Base-by-base conservation (phyloP, 2,888 invertebrate species). In the Cryptocephalus moraei region DNA sequence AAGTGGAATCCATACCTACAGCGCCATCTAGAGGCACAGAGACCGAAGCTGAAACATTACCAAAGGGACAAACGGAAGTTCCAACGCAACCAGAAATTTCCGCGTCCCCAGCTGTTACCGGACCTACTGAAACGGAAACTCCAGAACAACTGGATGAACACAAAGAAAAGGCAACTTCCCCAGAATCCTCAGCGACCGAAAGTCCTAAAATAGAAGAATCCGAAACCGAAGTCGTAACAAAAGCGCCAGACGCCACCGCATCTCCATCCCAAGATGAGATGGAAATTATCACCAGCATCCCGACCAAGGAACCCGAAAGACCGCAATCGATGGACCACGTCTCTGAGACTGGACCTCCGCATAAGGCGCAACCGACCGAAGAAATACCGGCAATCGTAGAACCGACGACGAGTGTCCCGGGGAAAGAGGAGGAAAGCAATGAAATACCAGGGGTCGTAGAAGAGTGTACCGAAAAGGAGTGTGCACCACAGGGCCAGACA, bases 261-360 rank as follows among this genome's bases (percentile, higher is more conserved):
- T n/a, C 43, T 12, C 12, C 10, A 33, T n/a, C 36, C 32, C 45
- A 43, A 38, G 48, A 49, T 13, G 55, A 48, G 41, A 56, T 57
- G 8, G 52, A 58, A 49, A 53, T 59, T 48, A 52, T 60, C 36
- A 59, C 60, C 39, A 57, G 57, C 50, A 56, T 53, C 32, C 46
- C 53, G 36, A 49, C 51, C 1, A 58, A 56, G 41, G 60, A 57
- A 46, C 57, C 61, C 43, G 55, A 59, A 49, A 52, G 53, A 45
- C 59, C 57, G 11, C 52, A 56, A 46, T 54, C 60, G 11, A 61
- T 58, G 59, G 59, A 61, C 47, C 60, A 61, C 44, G 52, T 60
- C 33, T 54, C 55, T 40, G 61, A 61, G 51, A 52, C 51, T 34
- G 34, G 33, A 39, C 10, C 43, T 8, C 41, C 44, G 9, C 43